phyloP scores from a whole-genome alignment of 2,797 vertebrate genomes.

The Xyrichtys novacula region DNA sequence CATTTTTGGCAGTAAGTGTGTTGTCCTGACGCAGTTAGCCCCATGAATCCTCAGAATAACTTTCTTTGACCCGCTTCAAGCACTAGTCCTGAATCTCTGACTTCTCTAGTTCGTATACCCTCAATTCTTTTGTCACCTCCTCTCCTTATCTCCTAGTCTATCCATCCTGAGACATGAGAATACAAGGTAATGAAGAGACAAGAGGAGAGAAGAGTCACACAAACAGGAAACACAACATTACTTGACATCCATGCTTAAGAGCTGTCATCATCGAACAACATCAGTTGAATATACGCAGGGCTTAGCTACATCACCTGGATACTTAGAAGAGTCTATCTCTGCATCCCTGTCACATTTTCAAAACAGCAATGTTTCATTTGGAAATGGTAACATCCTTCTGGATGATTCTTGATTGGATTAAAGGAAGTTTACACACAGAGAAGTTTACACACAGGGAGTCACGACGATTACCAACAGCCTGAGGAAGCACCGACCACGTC shows the following conservation, averaged over 20 bases:
- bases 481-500: background rate
- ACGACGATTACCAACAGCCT: background rate
- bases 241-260: background rate
- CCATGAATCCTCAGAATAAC: background rate
- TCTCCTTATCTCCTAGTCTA: background rate
- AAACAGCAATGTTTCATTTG: background rate
- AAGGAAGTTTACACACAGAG: background rate
- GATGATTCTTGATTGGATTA: background rate
- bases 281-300: background rate
- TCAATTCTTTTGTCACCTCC: background rate
- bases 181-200: background rate
- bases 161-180: background rate
- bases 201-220: background rate
- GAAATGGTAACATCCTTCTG: background rate
- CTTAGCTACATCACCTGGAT: background rate
- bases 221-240: background rate
- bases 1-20: background rate
- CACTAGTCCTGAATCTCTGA: background rate
- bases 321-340: background rate
- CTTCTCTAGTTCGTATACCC: background rate
- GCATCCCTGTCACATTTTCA: background rate
- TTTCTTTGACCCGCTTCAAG: background rate
- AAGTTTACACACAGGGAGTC: background rate
- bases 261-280: background rate
- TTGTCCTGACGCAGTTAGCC: background rate